Evolutionary conservation across 2,888 invertebrate genomes (phyloP).

Genomic region (Agrilus cyanescens): DNA sequence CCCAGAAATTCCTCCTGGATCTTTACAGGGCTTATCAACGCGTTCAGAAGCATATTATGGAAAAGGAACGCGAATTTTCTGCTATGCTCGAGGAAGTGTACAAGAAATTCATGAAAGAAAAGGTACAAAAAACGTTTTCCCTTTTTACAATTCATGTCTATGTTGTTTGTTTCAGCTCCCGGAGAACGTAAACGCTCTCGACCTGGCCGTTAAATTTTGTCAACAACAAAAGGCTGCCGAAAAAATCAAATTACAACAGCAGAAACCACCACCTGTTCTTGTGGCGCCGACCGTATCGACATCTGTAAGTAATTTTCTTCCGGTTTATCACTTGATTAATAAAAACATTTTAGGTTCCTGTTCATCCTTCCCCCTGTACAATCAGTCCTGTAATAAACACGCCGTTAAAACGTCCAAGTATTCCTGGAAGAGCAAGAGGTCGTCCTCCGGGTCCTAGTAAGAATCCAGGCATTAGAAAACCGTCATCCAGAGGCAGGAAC

Average conservation of each 20-base stretch:
- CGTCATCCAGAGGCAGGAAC: slow-evolving; percentile 21
- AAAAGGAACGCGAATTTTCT: slow-evolving; percentile 49
- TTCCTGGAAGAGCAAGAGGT: slow-evolving; percentile 37
- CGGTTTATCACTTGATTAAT: neutral
- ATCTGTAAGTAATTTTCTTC: neutral
- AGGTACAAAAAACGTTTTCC: slow-evolving; percentile 27
- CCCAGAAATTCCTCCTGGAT: slow-evolving; percentile 40
- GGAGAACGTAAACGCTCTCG: slow-evolving; percentile 51
- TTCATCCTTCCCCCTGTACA: slow-evolving; percentile 17
- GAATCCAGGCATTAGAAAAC: slow-evolving; percentile 21
- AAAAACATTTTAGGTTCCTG: slow-evolving; percentile 11
- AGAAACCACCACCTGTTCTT: slow-evolving; percentile 12
- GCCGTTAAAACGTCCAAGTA: slow-evolving; percentile 25
- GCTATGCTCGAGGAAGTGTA: slow-evolving; percentile 59
- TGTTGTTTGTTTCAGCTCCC: slow-evolving; percentile 29
- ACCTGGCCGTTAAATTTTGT: slow-evolving; percentile 59
- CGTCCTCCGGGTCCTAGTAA: slow-evolving; percentile 38
- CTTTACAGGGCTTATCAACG: slow-evolving; percentile 57
- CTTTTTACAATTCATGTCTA: slow-evolving; percentile 7
- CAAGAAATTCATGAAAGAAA: slow-evolving; percentile 48
- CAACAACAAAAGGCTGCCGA: slow-evolving; percentile 47
- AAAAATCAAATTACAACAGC: slow-evolving; percentile 37
- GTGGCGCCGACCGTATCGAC: neutral
- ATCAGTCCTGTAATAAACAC: slow-evolving; percentile 12
- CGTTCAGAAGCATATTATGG: slow-evolving; percentile 49